Conservation (phyloP, 2,888 invertebrate genomes). For the Ptilodon capucinus region DNA sequence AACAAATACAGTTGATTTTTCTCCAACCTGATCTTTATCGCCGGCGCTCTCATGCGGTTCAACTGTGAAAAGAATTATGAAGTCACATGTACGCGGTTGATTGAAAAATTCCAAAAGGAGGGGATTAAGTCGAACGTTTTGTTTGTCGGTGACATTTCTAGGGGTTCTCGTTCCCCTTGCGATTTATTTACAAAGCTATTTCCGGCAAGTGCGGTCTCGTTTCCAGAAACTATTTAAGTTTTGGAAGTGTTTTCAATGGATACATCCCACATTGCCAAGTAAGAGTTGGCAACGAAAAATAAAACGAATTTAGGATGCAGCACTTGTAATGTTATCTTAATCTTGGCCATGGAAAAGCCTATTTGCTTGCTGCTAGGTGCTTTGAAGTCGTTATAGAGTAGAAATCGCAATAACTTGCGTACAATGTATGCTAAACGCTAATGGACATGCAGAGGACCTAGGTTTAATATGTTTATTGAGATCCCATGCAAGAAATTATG, state of each 20-base stretch:
- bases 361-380: not conserved
- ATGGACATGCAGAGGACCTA: not conserved
- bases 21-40: conserved; percentile 53
- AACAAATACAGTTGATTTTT: conserved; percentile 27
- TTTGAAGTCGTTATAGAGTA: not conserved
- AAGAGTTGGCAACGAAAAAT: not conserved
- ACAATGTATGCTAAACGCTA: not conserved
- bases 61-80: conserved; percentile 64
- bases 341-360: not conserved
- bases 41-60: conserved; percentile 45
- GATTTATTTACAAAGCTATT: conserved; percentile 54
- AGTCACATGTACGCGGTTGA: conserved; percentile 67
- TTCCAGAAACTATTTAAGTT: conserved; percentile 14
- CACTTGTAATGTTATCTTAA: not conserved
- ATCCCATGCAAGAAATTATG: not conserved
- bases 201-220: conserved; percentile 36
- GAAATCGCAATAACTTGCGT: not conserved
- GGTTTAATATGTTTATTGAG: not conserved
- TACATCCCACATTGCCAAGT: not conserved
- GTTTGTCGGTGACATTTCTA: conserved; percentile 59
- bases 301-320: not conserved
- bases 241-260: conserved; percentile 5
- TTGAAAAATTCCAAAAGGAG: conserved; percentile 72
- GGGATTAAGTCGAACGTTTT: conserved; percentile 58
- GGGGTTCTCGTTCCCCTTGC: conserved; percentile 51